A percentile compares a stretch with the other conserved stretches of the same genome.
phyloP scores from a whole-genome alignment of 2,797 vertebrate species.

The Sebastes paucispinis region DNA sequence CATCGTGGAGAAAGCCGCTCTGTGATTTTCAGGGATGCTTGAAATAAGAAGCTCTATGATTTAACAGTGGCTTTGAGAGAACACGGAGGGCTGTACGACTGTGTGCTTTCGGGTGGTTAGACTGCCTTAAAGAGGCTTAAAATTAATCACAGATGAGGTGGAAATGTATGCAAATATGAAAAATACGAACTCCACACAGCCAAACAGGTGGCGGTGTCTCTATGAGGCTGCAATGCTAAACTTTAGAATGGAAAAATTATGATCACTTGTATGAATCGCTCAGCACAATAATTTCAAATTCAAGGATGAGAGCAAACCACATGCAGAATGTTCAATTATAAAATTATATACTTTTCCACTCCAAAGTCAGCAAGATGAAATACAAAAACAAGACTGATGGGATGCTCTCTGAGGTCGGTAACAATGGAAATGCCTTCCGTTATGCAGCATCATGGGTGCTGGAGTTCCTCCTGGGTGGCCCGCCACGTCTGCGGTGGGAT shows the following conservation, averaged over 20 bases:
- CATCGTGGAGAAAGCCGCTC: conserved; percentile 34
- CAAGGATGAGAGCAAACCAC: conserved; percentile 35
- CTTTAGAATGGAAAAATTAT: conserved; percentile 6
- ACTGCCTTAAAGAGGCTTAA: neutral
- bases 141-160: neutral
- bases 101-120: conserved; percentile 37
- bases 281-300: conserved; percentile 14
- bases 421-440: conserved; percentile 50
- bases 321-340: conserved; percentile 20
- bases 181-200: neutral
- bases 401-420: conserved; percentile 31
- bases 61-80: conserved; percentile 37
- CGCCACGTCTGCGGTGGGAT: conserved; percentile 54
- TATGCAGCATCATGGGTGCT: conserved; percentile 37
- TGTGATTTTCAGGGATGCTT: conserved; percentile 57
- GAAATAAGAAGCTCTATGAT: conserved; percentile 52
- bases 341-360: conserved; percentile 11
- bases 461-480: conserved; percentile 71
- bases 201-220: too few species aligned
- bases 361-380: conserved; percentile 43
- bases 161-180: neutral
- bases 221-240: neutral
- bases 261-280: conserved; percentile 21
- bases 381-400: conserved; percentile 7
- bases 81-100: conserved; percentile 23